Evolutionary conservation across 2,888 invertebrate genomes (phyloP), one percentile per base, ranked within the genome.

Genomic region (Glyphotaelius pellucidus): DNA sequence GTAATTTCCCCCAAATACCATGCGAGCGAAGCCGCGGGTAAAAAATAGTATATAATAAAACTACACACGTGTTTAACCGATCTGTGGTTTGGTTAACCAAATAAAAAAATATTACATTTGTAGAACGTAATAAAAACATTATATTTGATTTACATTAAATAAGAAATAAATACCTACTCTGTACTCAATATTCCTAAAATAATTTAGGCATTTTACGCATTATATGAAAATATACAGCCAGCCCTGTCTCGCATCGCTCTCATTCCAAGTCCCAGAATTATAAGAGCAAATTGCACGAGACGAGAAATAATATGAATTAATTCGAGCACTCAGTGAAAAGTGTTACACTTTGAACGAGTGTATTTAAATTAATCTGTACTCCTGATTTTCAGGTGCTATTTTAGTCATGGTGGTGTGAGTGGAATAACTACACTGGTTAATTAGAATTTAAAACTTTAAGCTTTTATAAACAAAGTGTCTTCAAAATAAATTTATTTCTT

Each of bases 271-370:
- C 32, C 4, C 85, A n/a, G 42, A 85, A 47, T 42, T 85, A 42
- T 86, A 47, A 86, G 7, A 30, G 67, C 31, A 14, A 88, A 88
- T 88, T 25, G 67, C 32, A 67, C 31, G 67, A 67, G 67, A 86
- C 25, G 67, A 67, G 25, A 67, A 88, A 88, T 88, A 30, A 88
- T 52, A 32, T 25, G 15, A 88, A 88, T 88, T 88, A 88, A 88
- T 88, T 88, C 19, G 19, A 67, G 67, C 88, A 88, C 88, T 88
- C 88, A 88, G 88, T 32, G 88, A 88, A 88, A 88, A 67, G 88
- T 88, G 88, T 88, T 88, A 67, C 87, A 88, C 67, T 86, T 86
- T 88, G 88, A 88, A 88, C 12, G 25, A 88, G 67, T 88, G 88
- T 32, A 67, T 32, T 84, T 67, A 67, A 67, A 67, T 67, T 32